phyloP scores from a whole-genome alignment of 2,888 invertebrate species.

The Leucoma salicis region DNA sequence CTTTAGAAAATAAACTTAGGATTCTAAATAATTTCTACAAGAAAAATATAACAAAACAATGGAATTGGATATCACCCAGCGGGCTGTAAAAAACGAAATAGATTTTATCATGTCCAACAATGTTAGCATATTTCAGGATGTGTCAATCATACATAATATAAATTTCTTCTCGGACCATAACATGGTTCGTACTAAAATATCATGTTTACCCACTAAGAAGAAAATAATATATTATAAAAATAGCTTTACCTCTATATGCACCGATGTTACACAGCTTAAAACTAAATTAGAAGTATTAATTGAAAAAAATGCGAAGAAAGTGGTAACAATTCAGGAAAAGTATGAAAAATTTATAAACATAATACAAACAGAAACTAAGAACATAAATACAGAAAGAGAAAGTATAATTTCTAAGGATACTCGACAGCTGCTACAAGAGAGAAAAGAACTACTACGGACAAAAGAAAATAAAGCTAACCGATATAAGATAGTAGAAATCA shows the following conservation, averaged over 20 bases:
- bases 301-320: no score
- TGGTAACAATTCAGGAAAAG: no score
- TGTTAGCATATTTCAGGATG: background rate
- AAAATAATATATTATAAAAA: no score
- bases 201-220: background rate
- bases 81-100: background rate
- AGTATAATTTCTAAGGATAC: background rate
- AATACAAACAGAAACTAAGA: no score
- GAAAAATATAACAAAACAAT: background rate
- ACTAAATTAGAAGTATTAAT: no score
- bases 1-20: background rate
- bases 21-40: background rate
- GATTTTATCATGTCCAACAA: background rate
- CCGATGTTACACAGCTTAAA: no score
- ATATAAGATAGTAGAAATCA: background rate
- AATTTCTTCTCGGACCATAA: constrained; percentile 1
- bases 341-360: no score
- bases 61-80: constrained; percentile 1
- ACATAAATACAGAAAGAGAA: background rate
- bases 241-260: no score
- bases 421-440: background rate
- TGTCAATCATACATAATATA: background rate
- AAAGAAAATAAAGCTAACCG: background rate
- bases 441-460: background rate
- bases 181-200: background rate